Evolutionary conservation across 2,888 invertebrate species (phyloP).

Genomic region (Coenonympha arcania): DNA sequence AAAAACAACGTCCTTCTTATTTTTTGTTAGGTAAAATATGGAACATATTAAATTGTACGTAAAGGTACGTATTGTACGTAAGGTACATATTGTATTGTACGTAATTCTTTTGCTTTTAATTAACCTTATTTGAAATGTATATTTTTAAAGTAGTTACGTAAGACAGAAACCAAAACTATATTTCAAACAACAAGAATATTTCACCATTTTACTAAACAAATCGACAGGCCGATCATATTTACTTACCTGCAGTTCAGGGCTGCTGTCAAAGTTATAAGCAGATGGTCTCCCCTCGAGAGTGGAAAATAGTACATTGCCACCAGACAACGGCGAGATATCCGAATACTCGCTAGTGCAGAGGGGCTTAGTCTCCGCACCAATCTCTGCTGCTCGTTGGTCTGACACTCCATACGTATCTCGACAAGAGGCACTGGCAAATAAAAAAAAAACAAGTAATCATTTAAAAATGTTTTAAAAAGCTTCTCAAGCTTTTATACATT

Average conservation of each 20-base stretch:
- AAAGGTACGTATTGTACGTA: too few relatives aligned
- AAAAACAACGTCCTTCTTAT: too few relatives aligned
- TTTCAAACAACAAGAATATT: too few relatives aligned
- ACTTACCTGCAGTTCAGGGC: constrained; percentile 88
- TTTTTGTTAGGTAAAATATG: too few relatives aligned
- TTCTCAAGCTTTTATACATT: too few relatives aligned
- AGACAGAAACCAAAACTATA: too few relatives aligned
- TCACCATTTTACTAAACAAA: too few relatives aligned
- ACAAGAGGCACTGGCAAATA: constrained; percentile 85
- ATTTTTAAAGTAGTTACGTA: too few relatives aligned
- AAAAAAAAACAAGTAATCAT: background rate
- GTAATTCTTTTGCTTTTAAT: too few relatives aligned
- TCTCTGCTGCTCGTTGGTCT: constrained; percentile 81
- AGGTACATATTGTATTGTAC: too few relatives aligned
- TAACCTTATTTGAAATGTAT: too few relatives aligned
- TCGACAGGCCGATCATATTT: background rate
- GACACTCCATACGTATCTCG: constrained; percentile 91
- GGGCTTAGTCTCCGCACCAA: constrained; percentile 90
- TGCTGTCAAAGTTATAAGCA: constrained; percentile 92
- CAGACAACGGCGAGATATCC: constrained; percentile 95
- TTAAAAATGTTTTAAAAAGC: background rate
- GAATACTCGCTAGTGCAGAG: constrained; percentile 99
- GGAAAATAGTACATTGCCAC: constrained; percentile 95
- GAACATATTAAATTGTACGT: too few relatives aligned
- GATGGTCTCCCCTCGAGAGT: constrained; percentile 96